Conservation (phyloP, 2,888 invertebrate genomes). For the Macrophya annulata region DNA sequence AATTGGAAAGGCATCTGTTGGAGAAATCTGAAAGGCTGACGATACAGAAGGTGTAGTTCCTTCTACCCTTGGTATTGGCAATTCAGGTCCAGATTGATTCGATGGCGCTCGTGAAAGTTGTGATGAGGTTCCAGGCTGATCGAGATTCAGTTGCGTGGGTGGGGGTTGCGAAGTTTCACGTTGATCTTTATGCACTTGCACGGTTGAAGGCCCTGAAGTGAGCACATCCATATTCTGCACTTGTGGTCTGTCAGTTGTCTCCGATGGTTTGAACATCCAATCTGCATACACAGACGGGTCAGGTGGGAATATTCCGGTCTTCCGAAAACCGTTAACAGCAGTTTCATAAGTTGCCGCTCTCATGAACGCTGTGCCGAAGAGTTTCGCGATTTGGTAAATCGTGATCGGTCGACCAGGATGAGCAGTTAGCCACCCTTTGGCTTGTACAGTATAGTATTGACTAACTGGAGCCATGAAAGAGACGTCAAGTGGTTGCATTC, state of each 20-base stretch:
- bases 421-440: constrained; percentile 62
- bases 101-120: constrained; percentile 2
- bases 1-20: not conserved
- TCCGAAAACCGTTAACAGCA: constrained; percentile 67
- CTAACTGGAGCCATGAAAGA: constrained; percentile 66
- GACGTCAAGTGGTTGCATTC: constrained; percentile 67
- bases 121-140: constrained; percentile 30
- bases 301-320: constrained; percentile 47
- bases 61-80: not conserved
- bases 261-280: constrained; percentile 57
- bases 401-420: constrained; percentile 68
- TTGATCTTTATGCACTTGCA: constrained; percentile 12
- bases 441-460: constrained; percentile 64
- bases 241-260: constrained; percentile 58
- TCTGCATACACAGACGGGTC: constrained; percentile 59
- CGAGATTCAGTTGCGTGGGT: not conserved
- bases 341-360: constrained; percentile 65
- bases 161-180: not conserved
- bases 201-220: constrained; percentile 1
- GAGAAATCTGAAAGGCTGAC: constrained; percentile 25
- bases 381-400: constrained; percentile 63
- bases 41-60: constrained; percentile 5
- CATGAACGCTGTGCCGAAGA: constrained; percentile 66
- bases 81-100: constrained; percentile 25
- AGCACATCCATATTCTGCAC: constrained; percentile 8